Conservation (phyloP, 2,888 invertebrate genomes). For the Ichneumon xanthorius region DNA sequence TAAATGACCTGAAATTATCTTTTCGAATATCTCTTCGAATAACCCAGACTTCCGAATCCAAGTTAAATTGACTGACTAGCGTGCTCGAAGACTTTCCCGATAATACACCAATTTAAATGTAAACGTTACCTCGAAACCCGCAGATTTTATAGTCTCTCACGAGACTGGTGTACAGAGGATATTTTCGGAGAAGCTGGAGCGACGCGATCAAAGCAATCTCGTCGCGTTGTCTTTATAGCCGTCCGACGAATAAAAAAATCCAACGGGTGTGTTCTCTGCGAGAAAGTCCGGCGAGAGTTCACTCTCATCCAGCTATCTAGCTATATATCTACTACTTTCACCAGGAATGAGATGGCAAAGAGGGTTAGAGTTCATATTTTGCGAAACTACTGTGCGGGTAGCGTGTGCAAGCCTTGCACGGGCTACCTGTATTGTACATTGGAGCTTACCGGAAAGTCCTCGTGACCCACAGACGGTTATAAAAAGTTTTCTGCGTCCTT, state of each 20-base stretch:
- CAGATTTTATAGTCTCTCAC: conserved; percentile 57
- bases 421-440: conserved; percentile 12
- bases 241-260: conserved; percentile 58
- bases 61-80: conserved; percentile 56
- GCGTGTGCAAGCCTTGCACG: neutral
- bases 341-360: conserved; percentile 17
- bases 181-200: conserved; percentile 28
- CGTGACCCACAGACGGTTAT: conserved; percentile 15
- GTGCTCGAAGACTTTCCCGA: conserved; percentile 42
- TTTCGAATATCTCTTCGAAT: conserved; percentile 45
- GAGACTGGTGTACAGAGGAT: conserved; percentile 26
- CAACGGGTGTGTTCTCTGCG: neutral
- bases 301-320: conserved; percentile 1
- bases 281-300: conserved; percentile 13
- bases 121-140: conserved; percentile 49
- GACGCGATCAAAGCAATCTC: conserved; percentile 56
- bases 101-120: conserved; percentile 65
- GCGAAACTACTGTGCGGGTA: conserved; percentile 21
- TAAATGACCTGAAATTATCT: conserved; percentile 45
- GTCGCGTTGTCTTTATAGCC: conserved; percentile 55
- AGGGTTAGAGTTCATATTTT: conserved; percentile 37
- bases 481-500: conserved; percentile 33
- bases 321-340: conserved; percentile 3
- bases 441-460: conserved; percentile 1
- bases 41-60: conserved; percentile 57